phyloP scores from a whole-genome alignment of 2,888 invertebrate genomes.

The Acanthosepion pharaonis region DNA sequence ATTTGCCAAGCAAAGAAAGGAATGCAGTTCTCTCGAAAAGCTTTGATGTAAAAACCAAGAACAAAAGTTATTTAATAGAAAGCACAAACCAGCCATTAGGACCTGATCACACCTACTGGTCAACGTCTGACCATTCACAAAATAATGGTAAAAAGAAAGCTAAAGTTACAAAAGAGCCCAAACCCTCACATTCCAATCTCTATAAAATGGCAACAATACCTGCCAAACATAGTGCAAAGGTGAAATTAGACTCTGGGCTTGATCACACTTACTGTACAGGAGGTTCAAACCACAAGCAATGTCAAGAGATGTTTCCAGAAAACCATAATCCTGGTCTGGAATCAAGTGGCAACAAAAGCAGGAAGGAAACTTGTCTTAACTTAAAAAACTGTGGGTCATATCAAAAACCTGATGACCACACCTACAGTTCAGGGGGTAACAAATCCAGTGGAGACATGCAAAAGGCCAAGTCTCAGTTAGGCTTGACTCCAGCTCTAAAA shows the following conservation, averaged over 20 bases:
- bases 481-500: background rate
- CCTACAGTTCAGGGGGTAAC: background rate
- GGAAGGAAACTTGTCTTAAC: background rate
- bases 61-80: background rate
- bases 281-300: background rate
- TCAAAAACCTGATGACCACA: background rate
- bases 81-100: background rate
- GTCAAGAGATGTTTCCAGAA: background rate
- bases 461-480: background rate
- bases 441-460: background rate
- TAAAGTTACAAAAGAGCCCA: background rate
- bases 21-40: background rate
- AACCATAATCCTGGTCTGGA: background rate
- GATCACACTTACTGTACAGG: background rate
- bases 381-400: background rate
- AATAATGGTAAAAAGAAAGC: background rate
- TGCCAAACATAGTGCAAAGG: background rate
- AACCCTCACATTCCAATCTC: background rate
- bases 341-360: background rate
- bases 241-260: background rate
- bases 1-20: background rate
- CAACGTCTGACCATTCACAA: background rate
- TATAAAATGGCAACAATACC: background rate
- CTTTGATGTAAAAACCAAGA: background rate
- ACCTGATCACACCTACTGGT: conserved; percentile 25